A percentile compares a stretch with the other conserved stretches of the same genome.
phyloP scores from a whole-genome alignment of 2,113 vertebrate species.

The Prietella phreatophila region DNA sequence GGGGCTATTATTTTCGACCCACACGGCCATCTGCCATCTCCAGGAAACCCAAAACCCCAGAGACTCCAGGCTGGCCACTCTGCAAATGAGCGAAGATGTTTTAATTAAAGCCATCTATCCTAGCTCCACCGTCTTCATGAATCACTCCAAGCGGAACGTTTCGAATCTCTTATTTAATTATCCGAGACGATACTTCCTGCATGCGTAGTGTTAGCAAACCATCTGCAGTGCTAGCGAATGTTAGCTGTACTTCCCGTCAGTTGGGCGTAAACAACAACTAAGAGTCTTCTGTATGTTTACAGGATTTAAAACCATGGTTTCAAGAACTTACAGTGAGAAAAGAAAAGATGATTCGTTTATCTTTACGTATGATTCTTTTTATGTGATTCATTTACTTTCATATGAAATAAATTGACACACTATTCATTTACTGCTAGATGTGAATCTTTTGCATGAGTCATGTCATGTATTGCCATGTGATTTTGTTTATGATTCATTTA shows the following conservation, averaged over 20 bases:
- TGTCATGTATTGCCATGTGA: not conserved
- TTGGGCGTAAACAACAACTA: not conserved
- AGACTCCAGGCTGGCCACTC: constrained; percentile 91
- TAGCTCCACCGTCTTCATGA: constrained; percentile 70
- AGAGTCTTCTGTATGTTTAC: not conserved
- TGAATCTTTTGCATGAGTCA: not conserved
- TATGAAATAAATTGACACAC: not conserved
- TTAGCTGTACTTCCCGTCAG: not conserved
- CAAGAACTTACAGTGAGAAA: not conserved
- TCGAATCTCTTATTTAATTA: not conserved
- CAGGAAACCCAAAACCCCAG: constrained; percentile 84
- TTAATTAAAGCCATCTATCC: constrained; percentile 98
- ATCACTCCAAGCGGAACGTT: not conserved
- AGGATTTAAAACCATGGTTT: not conserved
- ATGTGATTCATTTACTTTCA: not conserved
- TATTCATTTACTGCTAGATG: not conserved
- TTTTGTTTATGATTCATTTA: too few relatives aligned
- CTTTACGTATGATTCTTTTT: not conserved
- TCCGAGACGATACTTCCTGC: not conserved
- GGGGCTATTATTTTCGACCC: constrained; percentile 88
- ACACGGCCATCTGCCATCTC: constrained; percentile 96
- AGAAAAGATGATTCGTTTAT: not conserved
- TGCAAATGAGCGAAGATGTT: constrained; percentile 97
- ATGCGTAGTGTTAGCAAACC: not conserved
- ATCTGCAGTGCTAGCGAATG: not conserved